phyloP scores from a whole-genome alignment of 1,140 invertebrate species.

The Zaprionus taronus region DNA sequence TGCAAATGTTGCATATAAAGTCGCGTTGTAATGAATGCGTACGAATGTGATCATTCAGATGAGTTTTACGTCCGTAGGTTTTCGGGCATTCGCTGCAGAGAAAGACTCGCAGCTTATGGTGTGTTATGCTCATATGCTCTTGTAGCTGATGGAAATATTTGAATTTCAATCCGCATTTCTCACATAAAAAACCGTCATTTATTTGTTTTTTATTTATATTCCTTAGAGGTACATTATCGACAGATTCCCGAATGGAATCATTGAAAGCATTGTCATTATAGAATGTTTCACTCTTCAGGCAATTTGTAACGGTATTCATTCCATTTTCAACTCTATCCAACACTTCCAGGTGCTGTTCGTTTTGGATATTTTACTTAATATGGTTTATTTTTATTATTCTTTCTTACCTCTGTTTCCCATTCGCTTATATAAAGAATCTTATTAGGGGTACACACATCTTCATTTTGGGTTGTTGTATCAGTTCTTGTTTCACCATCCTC shows the following conservation, averaged over 20 bases:
- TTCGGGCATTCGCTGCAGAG: conserved; percentile 22
- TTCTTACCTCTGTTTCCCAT: neutral
- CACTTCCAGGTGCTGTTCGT: neutral
- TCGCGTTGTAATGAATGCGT: conserved; percentile 9
- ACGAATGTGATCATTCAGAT: conserved; percentile 14
- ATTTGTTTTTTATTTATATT: neutral
- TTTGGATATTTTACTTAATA: neutral
- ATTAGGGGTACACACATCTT: neutral
- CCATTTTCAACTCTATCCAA: neutral
- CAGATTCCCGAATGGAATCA: neutral
- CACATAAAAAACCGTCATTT: neutral
- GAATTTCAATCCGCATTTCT: conserved; percentile 6
- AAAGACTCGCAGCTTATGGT: conserved; percentile 1
- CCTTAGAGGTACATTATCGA: neutral
- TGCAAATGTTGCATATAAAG: conserved; percentile 4
- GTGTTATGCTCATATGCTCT: neutral
- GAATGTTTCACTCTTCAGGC: neutral
- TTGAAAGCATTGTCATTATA: no score
- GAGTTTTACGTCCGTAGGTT: conserved; percentile 2
- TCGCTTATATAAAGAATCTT: neutral
- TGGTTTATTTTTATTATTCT: neutral
- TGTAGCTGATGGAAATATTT: neutral
- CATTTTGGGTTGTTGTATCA: neutral
- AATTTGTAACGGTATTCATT: neutral
- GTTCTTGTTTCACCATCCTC: neutral